Base-by-base conservation (phyloP, 64 coral and sea anemone species). In the Actinia tenebrosa region DNA sequence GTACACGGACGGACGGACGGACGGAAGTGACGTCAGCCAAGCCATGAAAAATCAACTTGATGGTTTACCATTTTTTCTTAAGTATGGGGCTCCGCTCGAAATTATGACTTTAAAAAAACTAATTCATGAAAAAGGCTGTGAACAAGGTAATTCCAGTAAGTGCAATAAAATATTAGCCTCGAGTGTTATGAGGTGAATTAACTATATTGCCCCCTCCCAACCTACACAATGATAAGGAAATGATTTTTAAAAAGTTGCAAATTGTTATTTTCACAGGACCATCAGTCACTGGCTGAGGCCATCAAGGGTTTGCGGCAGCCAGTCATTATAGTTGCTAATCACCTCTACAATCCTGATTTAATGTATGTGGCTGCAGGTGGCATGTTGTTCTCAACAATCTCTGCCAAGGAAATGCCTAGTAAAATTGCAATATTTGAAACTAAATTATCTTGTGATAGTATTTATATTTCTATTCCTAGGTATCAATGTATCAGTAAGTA, bases 301-400 rank as follows among this genome's bases (percentile, higher is more conserved):
- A 17, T 88, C 10, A 58, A 78, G 26, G 46, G n/a, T 17, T 54
- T 77, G 14, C 69, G 69, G 5, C 45, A 88, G 53, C 86, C 71
- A 56, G 22, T 15, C 46, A 78, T 79, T 42, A 26, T 88, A 9
- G 64, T 88, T 78, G 52, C 11, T 3, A 47, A 79, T 58, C 23
- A 88, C 47, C 71, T 79, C 16, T 56, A 78, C 54, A 53, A 87
- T 23, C 14, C 26, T 7, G 71, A 87, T 18, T 19, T 87, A 30
- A 78, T 87, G 71, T 87, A 87, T 87, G 86, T 87, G 44, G 86
- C 56, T 17, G 44, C 86, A 16, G 30, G 30, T 37, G 30, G 30
- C 30, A 37, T 37, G 30, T 37, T 37, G 30, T 37, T 37, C 30
- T 37, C 30, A 37, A 37, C 30, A 37, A 37, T 37, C 30, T 37